Evolutionary conservation across 1,140 invertebrate species (phyloP).

Genomic region (Drosophila albomicans): DNA sequence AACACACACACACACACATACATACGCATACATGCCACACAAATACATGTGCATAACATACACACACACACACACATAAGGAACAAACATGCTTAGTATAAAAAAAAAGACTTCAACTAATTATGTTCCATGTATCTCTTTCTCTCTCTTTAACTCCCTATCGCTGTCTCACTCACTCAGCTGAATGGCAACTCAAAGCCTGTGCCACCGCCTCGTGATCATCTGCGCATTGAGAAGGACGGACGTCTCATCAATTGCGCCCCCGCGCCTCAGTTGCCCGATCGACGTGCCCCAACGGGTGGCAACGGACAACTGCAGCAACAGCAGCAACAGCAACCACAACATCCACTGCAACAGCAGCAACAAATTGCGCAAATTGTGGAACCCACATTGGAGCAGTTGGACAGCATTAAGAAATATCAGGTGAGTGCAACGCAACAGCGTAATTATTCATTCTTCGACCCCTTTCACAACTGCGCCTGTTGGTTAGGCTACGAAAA

Average conservation of each 20-base stretch:
- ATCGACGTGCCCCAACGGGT: conserved; percentile 85
- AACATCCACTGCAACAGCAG: conserved; percentile 72
- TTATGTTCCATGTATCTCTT: conserved; percentile 4
- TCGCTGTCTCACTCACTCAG: conserved; percentile 39
- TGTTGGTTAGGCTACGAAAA: conserved; percentile 46
- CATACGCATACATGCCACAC: conserved; percentile 14
- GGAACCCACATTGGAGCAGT: conserved; percentile 92
- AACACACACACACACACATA: conserved; percentile 35
- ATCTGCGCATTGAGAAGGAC: conserved; percentile 87
- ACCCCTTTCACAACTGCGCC: conserved; percentile 19
- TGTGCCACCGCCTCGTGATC: conserved; percentile 91
- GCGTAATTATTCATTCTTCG: neutral
- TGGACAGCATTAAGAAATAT: conserved; percentile 95
- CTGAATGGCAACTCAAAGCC: conserved; percentile 87
- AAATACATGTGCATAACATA: conserved; percentile 27
- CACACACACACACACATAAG: conserved; percentile 13
- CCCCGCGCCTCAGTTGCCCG: conserved; percentile 89
- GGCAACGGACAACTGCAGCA: conserved; percentile 58
- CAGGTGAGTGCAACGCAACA: conserved; percentile 88
- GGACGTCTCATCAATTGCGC: conserved; percentile 88
- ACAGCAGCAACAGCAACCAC: conserved; percentile 82
- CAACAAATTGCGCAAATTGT: conserved; percentile 85
- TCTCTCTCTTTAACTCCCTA: neutral
- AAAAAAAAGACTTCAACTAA: conserved; percentile 29
- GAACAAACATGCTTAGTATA: neutral